These are phyloP conservation scores for Hapalemur alaotrensis DNA, from an alignment of 2,797 vertebrate species.

Conservation along the genomic window DNA sequence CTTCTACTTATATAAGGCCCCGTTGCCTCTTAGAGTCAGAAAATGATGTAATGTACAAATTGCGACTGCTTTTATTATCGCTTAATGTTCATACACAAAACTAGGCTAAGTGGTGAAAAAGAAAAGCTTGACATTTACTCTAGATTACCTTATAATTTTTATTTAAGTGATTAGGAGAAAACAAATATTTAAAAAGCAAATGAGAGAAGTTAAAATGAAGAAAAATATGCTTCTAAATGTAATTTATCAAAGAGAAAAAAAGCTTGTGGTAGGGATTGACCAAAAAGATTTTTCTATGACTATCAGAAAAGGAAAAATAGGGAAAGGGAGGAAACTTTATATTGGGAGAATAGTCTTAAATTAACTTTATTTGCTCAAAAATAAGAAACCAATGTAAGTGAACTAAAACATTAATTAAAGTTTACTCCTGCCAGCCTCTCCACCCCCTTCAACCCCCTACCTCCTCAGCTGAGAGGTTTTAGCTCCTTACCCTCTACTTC, in stretches of 20 bases:
- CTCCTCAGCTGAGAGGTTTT: constrained; percentile 46
- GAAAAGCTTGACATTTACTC: not conserved
- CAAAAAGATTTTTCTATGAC: not conserved
- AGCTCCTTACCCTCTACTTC: constrained; percentile 76
- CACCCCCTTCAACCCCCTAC: not conserved
- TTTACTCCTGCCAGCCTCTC: constrained; percentile 46
- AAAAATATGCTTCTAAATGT: not conserved
- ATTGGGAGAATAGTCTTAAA: not conserved
- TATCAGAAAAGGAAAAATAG: not conserved
- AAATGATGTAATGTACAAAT: not conserved
- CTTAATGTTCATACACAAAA: not conserved
- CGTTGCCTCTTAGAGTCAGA: not conserved
- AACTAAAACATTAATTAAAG: constrained; percentile 59
- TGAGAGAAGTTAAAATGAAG: not conserved
- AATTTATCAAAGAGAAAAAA: not conserved
- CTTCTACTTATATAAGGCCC: not conserved
- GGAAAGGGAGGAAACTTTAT: not conserved
- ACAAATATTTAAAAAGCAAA: not conserved
- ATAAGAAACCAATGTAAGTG: not conserved
- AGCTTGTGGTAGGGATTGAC: not conserved
- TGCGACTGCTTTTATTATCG: not conserved
- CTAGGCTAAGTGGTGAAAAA: not conserved
- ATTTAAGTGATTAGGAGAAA: not conserved
- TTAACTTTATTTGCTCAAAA: constrained; percentile 38
- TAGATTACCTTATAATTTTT: not conserved